Base-by-base conservation (phyloP, 2,888 invertebrate genomes). In the Drosophila silvestris region DNA sequence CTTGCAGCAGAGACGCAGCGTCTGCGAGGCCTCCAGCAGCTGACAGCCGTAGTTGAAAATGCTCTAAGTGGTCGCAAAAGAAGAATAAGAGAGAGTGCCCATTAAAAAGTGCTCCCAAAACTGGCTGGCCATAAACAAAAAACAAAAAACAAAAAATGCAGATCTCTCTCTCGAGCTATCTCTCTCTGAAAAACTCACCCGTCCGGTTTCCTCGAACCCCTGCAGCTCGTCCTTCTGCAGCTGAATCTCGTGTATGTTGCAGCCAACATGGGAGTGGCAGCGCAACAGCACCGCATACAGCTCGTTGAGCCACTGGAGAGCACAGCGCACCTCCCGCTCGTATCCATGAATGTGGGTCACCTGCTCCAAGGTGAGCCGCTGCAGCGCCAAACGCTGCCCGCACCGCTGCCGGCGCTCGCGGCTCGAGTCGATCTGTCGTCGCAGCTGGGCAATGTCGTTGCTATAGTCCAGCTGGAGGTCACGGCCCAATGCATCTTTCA, bases 31-130 rank as follows among this genome's bases (percentile, higher is more conserved):
- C 85, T 96, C 96, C 58, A 97, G 93, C 74, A 97, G 93, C 93
- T 97, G 97, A 86, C 96, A 96, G 22, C 97, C 97, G 89, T 97
- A 97, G 81, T 97, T 96, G 92, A 96, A 97, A 26, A 97, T 97
- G 60, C 96, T 96, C 97, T 97, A 92, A 50, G 16, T 22, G 16
- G 2, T 16, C 4, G 22, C 16, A 62, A 35, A 14, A 47, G 35
- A 37, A 14, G n/a, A 1, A n/a, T 7, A 32, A 32, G 32, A 12
- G 14, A 44, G 28, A 14, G 32, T 37, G 19, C 16, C 9, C 47
- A 47, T 28, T 47, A n/a, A 30, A 51, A 47, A 37, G 37, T 56
- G 61, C 59, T 39, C 70, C 28, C 50, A 77, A 69, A 66, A 62
- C 61, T 59, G 41, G 71, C 70, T 77, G 51, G 70, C 66, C 62